A percentile compares a stretch with the other conserved stretches of the same genome.
Conservation (phyloP, 2,888 invertebrate species). For the Ectobius pallidus region DNA sequence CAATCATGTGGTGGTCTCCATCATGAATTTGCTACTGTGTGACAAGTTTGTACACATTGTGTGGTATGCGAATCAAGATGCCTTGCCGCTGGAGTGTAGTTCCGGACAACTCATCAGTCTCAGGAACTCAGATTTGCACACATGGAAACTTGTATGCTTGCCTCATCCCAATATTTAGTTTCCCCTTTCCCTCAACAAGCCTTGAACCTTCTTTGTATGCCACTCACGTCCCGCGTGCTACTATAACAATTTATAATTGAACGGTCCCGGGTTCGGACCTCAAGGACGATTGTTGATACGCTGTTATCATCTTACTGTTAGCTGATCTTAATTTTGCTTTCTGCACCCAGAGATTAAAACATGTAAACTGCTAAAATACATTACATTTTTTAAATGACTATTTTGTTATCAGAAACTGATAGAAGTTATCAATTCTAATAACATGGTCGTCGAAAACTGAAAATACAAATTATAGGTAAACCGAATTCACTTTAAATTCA, state of each 20-base stretch:
- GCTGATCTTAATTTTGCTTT: no score
- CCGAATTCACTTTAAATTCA: no score
- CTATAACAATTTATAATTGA: slow-evolving; percentile 8
- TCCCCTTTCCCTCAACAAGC: neutral
- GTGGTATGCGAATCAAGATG: neutral
- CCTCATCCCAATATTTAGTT: neutral
- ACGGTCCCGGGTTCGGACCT: neutral
- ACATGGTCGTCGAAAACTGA: no score
- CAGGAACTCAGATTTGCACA: neutral
- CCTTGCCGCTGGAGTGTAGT: neutral
- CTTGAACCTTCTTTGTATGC: neutral
- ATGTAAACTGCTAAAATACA: no score
- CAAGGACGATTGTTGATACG: neutral
- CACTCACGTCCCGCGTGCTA: neutral
- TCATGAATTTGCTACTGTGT: neutral
- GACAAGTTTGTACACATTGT: slow-evolving; percentile 1
- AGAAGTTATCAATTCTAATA: no score
- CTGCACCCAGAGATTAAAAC: no score
- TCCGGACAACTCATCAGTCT: no score
- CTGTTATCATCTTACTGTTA: no score
- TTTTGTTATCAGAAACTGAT: no score
- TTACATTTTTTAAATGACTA: no score
- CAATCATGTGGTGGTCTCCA: neutral
- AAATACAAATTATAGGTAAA: no score
- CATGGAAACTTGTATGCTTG: neutral